Conservation (phyloP, 2,113 vertebrate species). For the Melanostigma gelatinosum region DNA sequence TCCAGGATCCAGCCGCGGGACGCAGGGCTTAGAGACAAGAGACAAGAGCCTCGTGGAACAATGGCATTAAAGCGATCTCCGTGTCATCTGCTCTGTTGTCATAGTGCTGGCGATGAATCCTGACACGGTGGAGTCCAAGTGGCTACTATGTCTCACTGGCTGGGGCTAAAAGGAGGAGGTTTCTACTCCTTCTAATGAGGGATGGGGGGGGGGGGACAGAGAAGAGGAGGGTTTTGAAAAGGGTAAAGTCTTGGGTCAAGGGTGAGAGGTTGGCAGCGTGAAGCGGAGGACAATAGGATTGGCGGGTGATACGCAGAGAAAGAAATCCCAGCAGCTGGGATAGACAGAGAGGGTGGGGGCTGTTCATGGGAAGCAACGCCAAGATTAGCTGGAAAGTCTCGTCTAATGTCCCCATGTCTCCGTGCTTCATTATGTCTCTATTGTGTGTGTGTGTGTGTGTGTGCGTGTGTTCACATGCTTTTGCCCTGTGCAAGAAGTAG, state of each 20-base stretch:
- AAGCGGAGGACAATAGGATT: slow-evolving; percentile 64
- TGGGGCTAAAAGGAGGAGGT: slow-evolving; percentile 31
- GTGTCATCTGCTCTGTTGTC: slow-evolving; percentile 70
- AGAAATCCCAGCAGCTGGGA: slow-evolving; percentile 69
- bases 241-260: slow-evolving; percentile 73
- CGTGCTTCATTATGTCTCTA: slow-evolving; percentile 71
- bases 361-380: slow-evolving; percentile 70
- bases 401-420: slow-evolving; percentile 61
- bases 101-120: slow-evolving; percentile 60
- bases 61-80: slow-evolving; percentile 67
- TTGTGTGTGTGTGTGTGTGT: slow-evolving; percentile 41
- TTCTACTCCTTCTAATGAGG: slow-evolving; percentile 48
- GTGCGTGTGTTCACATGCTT: slow-evolving; percentile 52
- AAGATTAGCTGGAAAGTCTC: slow-evolving; percentile 70
- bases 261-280: slow-evolving; percentile 74
- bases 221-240: slow-evolving; percentile 43
- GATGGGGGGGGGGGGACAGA: slow-evolving; percentile 4
- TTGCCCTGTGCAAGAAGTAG: slow-evolving; percentile 53
- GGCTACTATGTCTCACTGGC: slow-evolving; percentile 6
- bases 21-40: slow-evolving; percentile 29
- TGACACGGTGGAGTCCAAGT: slow-evolving; percentile 48
- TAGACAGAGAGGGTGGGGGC: slow-evolving; percentile 39
- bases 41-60: slow-evolving; percentile 39
- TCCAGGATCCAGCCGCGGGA: slow-evolving; percentile 59
- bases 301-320: slow-evolving; percentile 51